Conservation (phyloP, 2,888 invertebrate species). For the Acanthacorydalis orientalis region DNA sequence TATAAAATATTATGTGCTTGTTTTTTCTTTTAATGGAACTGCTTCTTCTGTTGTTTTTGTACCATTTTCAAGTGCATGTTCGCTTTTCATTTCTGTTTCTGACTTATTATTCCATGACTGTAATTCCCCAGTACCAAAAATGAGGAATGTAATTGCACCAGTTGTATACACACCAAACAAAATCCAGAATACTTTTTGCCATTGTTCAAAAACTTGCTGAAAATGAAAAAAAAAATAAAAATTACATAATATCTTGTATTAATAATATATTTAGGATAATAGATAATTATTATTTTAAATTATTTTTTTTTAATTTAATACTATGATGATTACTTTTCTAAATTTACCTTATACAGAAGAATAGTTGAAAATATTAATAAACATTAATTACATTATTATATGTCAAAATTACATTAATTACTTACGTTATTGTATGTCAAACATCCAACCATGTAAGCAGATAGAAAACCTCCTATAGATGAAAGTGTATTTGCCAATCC, state of each 20-base stretch:
- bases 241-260: not conserved
- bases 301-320: too few species aligned
- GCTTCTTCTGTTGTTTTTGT: not conserved
- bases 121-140: conserved; percentile 49
- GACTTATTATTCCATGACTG: conserved; percentile 30
- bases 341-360: too few species aligned
- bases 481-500: conserved; percentile 78
- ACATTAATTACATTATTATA: too few species aligned
- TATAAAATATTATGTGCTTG: not conserved
- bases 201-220: conserved; percentile 56
- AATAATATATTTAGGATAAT: too few species aligned
- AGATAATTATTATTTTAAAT: too few species aligned
- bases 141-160: conserved; percentile 44
- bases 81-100: not conserved
- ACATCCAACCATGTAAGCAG: conserved; percentile 64
- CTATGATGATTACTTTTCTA: too few species aligned
- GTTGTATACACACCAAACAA: conserved; percentile 50
- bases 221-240: not conserved
- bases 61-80: not conserved
- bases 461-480: conserved; percentile 66
- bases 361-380: too few species aligned
- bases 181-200: conserved; percentile 72
- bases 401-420: too few species aligned
- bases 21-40: not conserved
- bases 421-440: conserved; percentile 56